Conservation (phyloP, 1,140 invertebrate species). For the Dysdera silvatica region DNA sequence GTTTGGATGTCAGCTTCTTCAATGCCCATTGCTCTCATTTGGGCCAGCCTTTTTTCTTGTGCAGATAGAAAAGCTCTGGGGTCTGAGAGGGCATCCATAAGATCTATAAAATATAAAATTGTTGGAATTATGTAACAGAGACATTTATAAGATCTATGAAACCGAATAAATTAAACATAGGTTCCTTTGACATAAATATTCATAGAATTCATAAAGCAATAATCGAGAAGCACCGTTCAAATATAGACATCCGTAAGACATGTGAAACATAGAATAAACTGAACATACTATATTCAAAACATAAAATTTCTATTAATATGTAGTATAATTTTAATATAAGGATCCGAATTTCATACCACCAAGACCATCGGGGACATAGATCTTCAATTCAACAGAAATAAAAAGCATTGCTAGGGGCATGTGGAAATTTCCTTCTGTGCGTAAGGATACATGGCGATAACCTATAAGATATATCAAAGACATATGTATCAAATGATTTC, state of each 20-base stretch:
- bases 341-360: constrained; percentile 61
- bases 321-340: not conserved
- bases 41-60: constrained; percentile 75
- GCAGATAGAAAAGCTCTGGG: constrained; percentile 84
- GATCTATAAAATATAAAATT: constrained; percentile 55
- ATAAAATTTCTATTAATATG: not conserved
- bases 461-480: constrained; percentile 42
- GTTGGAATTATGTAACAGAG: not conserved
- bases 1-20: constrained; percentile 64
- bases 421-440: constrained; percentile 98
- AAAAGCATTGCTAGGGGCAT: constrained; percentile 98
- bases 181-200: no score
- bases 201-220: no score
- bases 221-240: no score
- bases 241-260: not conserved
- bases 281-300: not conserved
- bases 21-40: constrained; percentile 89
- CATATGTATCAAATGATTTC: constrained; percentile 22
- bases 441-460: constrained; percentile 92
- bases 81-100: constrained; percentile 96
- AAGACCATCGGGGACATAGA: constrained; percentile 98
- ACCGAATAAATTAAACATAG: no score
- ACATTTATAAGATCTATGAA: no score
- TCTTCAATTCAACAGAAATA: constrained; percentile 98
- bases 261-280: not conserved